Base-by-base conservation (phyloP, 2,888 invertebrate genomes). In the Strigamia crassipes region DNA sequence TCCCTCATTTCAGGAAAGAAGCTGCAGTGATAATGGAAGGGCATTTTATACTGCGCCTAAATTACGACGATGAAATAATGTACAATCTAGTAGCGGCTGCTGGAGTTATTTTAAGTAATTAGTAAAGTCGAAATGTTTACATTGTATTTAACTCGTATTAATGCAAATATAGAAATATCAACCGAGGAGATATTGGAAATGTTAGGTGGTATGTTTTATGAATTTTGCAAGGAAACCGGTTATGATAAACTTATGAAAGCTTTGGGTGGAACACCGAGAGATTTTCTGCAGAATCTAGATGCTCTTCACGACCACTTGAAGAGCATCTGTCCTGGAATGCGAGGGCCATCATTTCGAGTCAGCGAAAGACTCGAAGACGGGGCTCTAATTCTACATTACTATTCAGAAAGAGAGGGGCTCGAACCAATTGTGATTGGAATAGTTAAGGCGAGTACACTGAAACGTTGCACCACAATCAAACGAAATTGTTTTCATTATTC, bases 401-500 rank as follows among this genome's bases (percentile, higher is more conserved):
- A 98, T 88, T 97, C 97, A 0, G 96, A 97, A 85, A 92, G 97
- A 84, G 95, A 96, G 4, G 96, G 96, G 5, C 90, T 98, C 85
- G 96, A 98, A 87, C 94, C 96, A 86, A 97, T 98, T 86, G 97
- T 98, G 83, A 97, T 96, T 87, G 98, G 98, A 38, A 97, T 97
- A 85, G 97, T 99, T 2, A 96, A 96, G 92, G 96, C 95, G n/a
- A n/a, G n/a, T n/a, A n/a, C n/a, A n/a, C n/a, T n/a, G n/a, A n/a
- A n/a, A n/a, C n/a, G n/a, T n/a, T n/a, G n/a, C n/a, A n/a, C n/a
- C n/a, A n/a, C n/a, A n/a, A n/a, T n/a, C n/a, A n/a, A n/a, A n/a
- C n/a, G n/a, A n/a, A n/a, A n/a, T n/a, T n/a, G 6, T 34, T 34
- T 5, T 34, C 6, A 34, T 34, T 34, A 34, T 51, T 18, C n/a